Evolutionary conservation across 2,888 invertebrate species (phyloP).

Genomic region (Caenorhabditis zanzibari): DNA sequence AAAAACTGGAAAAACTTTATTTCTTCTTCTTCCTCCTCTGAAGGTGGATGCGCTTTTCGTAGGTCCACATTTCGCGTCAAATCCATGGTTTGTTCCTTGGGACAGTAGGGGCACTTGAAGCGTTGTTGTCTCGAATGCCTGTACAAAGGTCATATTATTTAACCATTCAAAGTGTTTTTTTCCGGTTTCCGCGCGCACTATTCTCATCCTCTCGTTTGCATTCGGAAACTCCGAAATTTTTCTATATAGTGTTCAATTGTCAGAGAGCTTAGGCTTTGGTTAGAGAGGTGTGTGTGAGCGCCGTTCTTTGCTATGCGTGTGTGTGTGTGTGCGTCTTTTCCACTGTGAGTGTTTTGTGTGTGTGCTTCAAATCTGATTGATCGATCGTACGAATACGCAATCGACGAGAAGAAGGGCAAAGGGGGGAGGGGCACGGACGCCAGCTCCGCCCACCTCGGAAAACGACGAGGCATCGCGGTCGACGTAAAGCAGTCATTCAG

Average conservation of each 20-base stretch:
- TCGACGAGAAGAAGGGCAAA: slow-evolving; percentile 38
- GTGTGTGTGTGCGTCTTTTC: slow-evolving; percentile 9
- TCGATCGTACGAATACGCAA: slow-evolving; percentile 68
- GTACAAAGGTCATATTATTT: slow-evolving; percentile 60
- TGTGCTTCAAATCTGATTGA: slow-evolving; percentile 68
- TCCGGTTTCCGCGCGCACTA: neutral
- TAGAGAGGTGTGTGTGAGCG: slow-evolving; percentile 55
- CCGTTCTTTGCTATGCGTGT: slow-evolving; percentile 45
- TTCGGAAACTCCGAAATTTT: neutral
- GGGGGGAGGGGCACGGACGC: slow-evolving; percentile 59
- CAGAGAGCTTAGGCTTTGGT: slow-evolving; percentile 31
- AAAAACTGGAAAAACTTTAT: neutral
- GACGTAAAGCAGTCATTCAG: slow-evolving; percentile 61
- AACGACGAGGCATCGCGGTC: slow-evolving; percentile 48
- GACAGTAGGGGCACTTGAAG: slow-evolving; percentile 99
- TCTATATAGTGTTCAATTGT: slow-evolving; percentile 26
- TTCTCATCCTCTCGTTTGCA: neutral
- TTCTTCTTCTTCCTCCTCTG: slow-evolving; percentile 15
- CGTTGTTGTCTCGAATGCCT: slow-evolving; percentile 86
- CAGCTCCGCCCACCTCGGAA: slow-evolving; percentile 61
- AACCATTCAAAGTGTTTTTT: neutral
- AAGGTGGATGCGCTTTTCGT: neutral
- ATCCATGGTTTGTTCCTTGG: slow-evolving; percentile 89
- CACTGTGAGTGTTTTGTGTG: slow-evolving; percentile 47
- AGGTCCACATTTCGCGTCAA: slow-evolving; percentile 35